Evolutionary conservation across 2,113 vertebrate genomes (phyloP), one percentile per base, ranked within the genome.

Genomic region (Xiphias gladius): DNA sequence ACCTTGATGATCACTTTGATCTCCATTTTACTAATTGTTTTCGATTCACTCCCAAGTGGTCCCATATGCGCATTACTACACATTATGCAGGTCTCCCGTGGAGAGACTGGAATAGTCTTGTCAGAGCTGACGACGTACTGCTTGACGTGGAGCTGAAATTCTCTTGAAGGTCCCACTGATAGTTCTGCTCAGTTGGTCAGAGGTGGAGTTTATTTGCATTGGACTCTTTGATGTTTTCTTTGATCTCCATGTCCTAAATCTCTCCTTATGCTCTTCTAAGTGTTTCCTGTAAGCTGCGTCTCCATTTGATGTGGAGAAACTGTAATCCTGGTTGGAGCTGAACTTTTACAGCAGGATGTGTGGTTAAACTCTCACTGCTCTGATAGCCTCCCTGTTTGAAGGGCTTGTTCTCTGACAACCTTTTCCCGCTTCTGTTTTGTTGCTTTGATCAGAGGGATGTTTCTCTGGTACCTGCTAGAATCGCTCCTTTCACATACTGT

Each of bases 171-270:
- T 50, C 48, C 37, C 52, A 20, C 32, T 63, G n/a, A 30, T 67
- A 13, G 73, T 54, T 68, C 30, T 30, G 22, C 54, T 57, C n/a
- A 26, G 61, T 11, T 16, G 85, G 62, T 80, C 68, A 64, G 0
- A 87, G 48, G 76, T 87, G n/a, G 54, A 26, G n/a, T 55, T 55
- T 14, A 37, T 54, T 32, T 54, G 39, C 1, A 46, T 78, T 80
- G 39, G 17, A 46, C 35, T 80, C 67, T 83, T 83, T 77, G 62
- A 84, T 77, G 57, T 83, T 73, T 54, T 20, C 57, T 83, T 79
- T 80, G 63, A 84, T 69, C 63, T 72, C 50, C n/a, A 10, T 11
- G 32, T 37, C 41, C 65, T 24, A 39, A 69, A 54, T 73, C 32
- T 73, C 50, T 69, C 50, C 52, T 76, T 58, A 68, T 37, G 62